Conservation (phyloP, 2,888 invertebrate species). For the Formica aserva region DNA sequence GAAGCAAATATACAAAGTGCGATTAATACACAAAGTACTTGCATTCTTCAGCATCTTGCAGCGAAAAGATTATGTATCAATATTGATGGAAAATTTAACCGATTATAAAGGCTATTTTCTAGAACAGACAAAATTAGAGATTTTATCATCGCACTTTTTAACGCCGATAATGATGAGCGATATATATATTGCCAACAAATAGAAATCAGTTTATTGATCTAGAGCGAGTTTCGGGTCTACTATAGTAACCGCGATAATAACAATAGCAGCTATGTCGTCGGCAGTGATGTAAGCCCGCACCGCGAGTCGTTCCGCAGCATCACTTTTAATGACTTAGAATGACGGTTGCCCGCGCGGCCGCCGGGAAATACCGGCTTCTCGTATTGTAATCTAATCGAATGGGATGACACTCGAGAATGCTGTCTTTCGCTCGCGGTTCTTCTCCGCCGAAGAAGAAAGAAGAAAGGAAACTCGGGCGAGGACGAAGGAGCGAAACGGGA, state of each 20-base stretch:
- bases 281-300: constrained; percentile 7
- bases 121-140: not conserved
- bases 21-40: not conserved
- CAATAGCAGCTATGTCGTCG: not conserved
- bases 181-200: not conserved
- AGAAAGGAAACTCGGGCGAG: constrained; percentile 59
- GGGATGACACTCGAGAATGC: constrained; percentile 63
- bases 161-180: not conserved
- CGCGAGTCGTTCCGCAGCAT: constrained; percentile 58
- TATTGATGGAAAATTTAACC: not conserved
- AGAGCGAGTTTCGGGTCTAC: not conserved
- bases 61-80: not conserved
- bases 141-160: not conserved
- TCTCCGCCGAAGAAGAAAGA: constrained; percentile 53
- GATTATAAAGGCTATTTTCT: not conserved
- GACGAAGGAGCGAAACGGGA: constrained; percentile 12
- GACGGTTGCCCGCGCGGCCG: constrained; percentile 46
- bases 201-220: constrained; percentile 19
- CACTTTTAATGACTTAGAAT: constrained; percentile 57
- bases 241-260: not conserved
- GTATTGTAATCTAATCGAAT: constrained; percentile 80
- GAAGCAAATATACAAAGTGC: not conserved
- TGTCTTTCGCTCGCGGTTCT: constrained; percentile 39
- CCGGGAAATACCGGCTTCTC: constrained; percentile 66
- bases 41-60: not conserved